Base-by-base conservation (phyloP, 2,113 vertebrate species). In the Ciconia boyciana region DNA sequence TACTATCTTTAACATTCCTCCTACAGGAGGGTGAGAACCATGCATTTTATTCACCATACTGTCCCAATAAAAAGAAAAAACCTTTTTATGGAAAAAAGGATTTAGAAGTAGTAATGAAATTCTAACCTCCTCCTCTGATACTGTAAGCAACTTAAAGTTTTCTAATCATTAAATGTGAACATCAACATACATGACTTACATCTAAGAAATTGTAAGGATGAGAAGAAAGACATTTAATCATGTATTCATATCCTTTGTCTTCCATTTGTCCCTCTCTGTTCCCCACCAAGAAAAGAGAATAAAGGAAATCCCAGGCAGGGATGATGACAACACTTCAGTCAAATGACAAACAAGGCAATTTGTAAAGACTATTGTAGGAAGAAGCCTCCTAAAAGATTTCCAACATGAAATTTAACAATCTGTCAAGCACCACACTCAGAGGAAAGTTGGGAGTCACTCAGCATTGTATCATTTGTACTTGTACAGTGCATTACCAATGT, bases 401-500 rank as follows among this genome's bases (percentile, higher is more conserved):
- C 46, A 94, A 75, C 39, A 54, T 43, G 39, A 93, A 91, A 96
- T 54, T 48, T 91, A 94, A 83, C 43, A 89, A 91, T 94, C 49
- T 94, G 83, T 81, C 76, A 97, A 72, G 39, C 36, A 87, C 86
- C 94, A 96, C 80, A 92, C 92, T 89, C 94, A 95, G 21, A 95
- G 48, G 77, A 91, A 94, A 96, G 76, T 49, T 93, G 51, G 14
- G 49, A 65, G 44, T 44, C 39, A 61, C 34, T 76, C 32, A 60
- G 43, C 65, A 90, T 87, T 89, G 85, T 66, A 55, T 49, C 43
- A 87, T 96, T 93, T 96, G 75, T 93, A 93, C 70, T 89, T 39
- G 79, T 91, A 90, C 69, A 96, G 60, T 95, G 94, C 94, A 96
- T 97, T 97, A 97, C 64, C 94, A 94, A 72, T 57, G 94, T 95